Base-by-base conservation (phyloP, 2,888 invertebrate species). In the Eupsilia transversa region DNA sequence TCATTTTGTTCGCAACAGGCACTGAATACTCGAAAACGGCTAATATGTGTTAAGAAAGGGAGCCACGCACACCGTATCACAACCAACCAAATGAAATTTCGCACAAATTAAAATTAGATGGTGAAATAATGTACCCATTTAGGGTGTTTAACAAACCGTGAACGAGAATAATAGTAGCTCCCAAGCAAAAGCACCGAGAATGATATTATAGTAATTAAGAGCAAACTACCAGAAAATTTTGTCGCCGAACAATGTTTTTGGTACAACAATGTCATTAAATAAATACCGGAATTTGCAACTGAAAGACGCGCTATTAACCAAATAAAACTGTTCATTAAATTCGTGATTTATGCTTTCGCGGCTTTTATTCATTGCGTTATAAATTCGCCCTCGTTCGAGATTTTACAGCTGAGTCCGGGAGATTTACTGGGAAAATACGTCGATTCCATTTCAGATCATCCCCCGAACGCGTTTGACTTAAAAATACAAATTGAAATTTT, bases 181-280 rank as follows among this genome's bases (percentile, higher is more conserved):
- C 66, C 54, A 73, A 66, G 76, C 60, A 71, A 89, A 90, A 91
- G 88, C 89, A 64, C 33, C 54, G 88, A 85, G 86, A 92, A 92
- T 91, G 88, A 91, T 92, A 93, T 92, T 92, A 92, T 91, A 92
- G 92, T 92, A 94, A 94, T 94, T 94, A 94, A 93, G 90, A 89
- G 86, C 87, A 92, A 84, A 86, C 81, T 86, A 85, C 83, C 86
- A 85, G 85, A 93, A 93, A 94, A 94, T 94, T 89, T 93, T 89
- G 91, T 90, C 91, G 83, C 87, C 77, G 85, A 89, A 92, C 91
- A 92, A 92, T 93, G 92, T 93, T 92, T 91, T 91, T 89, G 88
- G 87, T 78, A 77, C 64, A 88, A 90, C 88, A 90, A 88, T 87
- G 89, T 84, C 91, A 86, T 92, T 91, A 91, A 90, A 88, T 89